A percentile compares a stretch with the other conserved stretches of the same genome.
phyloP scores from a whole-genome alignment of 2,888 invertebrate genomes.

The Xestia xanthographa region DNA sequence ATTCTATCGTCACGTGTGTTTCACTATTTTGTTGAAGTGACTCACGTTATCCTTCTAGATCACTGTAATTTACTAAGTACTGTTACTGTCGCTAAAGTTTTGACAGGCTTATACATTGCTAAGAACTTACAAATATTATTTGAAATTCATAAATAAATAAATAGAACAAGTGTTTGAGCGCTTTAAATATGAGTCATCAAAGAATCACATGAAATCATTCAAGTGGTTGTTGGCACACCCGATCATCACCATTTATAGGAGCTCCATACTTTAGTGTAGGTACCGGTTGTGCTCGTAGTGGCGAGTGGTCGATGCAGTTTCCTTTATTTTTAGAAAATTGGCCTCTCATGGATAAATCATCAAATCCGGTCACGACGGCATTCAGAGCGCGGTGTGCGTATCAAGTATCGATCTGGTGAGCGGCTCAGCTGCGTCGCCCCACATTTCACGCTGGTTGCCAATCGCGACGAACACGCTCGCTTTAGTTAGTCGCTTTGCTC shows the following conservation, averaged over 20 bases:
- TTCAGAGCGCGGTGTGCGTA: slow-evolving; percentile 86
- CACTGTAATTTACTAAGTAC: background rate
- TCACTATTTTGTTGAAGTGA: slow-evolving; percentile 24
- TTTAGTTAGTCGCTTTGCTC: slow-evolving; percentile 70
- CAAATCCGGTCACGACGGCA: slow-evolving; percentile 82
- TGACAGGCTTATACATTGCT: background rate
- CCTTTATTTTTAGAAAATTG: slow-evolving; percentile 72
- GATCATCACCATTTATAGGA: slow-evolving; percentile 66
- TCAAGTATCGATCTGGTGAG: slow-evolving; percentile 87
- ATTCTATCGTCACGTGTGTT: slow-evolving; percentile 44
- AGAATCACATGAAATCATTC: slow-evolving; percentile 44
- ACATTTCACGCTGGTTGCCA: slow-evolving; percentile 85
- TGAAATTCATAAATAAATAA: slow-evolving; percentile 17
- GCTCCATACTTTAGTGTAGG: slow-evolving; percentile 51
- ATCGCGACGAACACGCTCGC: slow-evolving; percentile 78
- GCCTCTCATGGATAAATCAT: slow-evolving; percentile 74
- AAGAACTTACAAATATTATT: background rate
- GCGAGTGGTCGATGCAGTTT: slow-evolving; percentile 58
- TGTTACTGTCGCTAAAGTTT: background rate
- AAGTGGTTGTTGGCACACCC: slow-evolving; percentile 52
- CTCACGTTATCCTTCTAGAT: slow-evolving; percentile 30
- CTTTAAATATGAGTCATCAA: slow-evolving; percentile 46
- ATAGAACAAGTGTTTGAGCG: slow-evolving; percentile 13
- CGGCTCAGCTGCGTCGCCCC: slow-evolving; percentile 85
- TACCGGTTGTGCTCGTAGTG: slow-evolving; percentile 62